Evolutionary conservation across 2,888 invertebrate genomes (phyloP), one percentile per base, ranked within the genome.

Genomic region (Drosophila nigricruria): DNA sequence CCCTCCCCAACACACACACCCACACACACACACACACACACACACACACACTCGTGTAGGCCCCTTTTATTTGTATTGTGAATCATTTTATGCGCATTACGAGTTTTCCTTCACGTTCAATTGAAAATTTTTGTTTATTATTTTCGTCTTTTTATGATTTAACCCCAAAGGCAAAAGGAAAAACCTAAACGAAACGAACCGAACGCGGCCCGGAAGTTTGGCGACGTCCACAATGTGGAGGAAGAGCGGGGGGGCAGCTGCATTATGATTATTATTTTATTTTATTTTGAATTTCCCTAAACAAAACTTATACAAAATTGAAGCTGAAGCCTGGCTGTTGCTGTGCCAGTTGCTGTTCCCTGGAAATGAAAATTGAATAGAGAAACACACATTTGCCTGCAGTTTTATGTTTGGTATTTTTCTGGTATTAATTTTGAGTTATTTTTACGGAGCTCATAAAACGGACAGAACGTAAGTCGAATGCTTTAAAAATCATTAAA

Each of bases 71-170:
- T 56, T 34, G 54, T 69, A 77, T 66, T 79, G 73, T 77, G 73
- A 88, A 65, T 85, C 79, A 79, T 79, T 87, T 83, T 81, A 79
- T 89, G 85, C 70, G 70, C 72, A 49, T 54, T 88, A 79, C 86
- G 85, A 70, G 85, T 85, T 85, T 85, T 89, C 68, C 88, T 87
- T 85, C 88, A 87, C 90, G 86, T 89, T 89, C 89, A 89, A 87
- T 87, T 87, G 79, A 88, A 89, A 65, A 75, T 75, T 79, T 83
- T 89, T 87, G 86, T 87, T 87, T 87, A 87, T 89, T 89, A 82
- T 87, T 89, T 89, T 82, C 72, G 72, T 77, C 67, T 85, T 82
- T 87, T 86, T 89, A 88, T 89, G 90, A 88, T 87, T 89, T 82
- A 82, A 87, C 88, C 88, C 90, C 86, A 88, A 71, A 43, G 34